phyloP scores from a whole-genome alignment of 2,888 invertebrate genomes.

The Drosophila nr. perissopoda region DNA sequence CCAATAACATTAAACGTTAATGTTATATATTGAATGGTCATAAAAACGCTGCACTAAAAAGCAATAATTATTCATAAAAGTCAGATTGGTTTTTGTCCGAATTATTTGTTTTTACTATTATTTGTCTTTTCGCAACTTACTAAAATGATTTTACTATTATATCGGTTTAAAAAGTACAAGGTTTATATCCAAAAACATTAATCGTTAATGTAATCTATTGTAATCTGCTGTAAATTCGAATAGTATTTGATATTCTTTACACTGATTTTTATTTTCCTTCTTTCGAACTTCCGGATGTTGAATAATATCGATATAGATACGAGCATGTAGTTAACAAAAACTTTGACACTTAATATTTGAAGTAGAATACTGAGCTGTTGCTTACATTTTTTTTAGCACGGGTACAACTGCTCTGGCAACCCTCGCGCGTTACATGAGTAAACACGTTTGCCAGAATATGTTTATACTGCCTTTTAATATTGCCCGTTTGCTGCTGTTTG shows the following conservation, averaged over 20 bases:
- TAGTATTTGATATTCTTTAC: neutral
- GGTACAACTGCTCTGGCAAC: neutral
- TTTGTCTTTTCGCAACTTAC: neutral
- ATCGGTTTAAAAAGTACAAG: neutral
- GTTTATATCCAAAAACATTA: neutral
- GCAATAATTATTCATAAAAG: neutral
- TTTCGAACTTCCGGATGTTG: neutral
- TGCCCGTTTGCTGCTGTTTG: constrained; percentile 17
- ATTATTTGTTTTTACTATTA: neutral
- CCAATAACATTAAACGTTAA: neutral
- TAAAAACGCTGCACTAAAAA: neutral
- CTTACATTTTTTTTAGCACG: neutral
- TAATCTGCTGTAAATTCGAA: too few relatives aligned
- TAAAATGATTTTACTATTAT: neutral
- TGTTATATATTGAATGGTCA: neutral
- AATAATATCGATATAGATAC: neutral
- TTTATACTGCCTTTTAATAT: constrained; percentile 44
- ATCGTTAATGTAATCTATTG: neutral
- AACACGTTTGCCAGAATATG: constrained; percentile 11
- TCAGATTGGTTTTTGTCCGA: neutral
- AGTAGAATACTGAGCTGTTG: neutral
- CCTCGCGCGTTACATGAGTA: constrained; percentile 12
- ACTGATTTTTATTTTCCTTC: neutral
- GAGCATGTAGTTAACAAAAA: neutral
- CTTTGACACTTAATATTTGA: neutral